Conservation (phyloP, 2,888 invertebrate genomes). For the Eristalinus aeneus region DNA sequence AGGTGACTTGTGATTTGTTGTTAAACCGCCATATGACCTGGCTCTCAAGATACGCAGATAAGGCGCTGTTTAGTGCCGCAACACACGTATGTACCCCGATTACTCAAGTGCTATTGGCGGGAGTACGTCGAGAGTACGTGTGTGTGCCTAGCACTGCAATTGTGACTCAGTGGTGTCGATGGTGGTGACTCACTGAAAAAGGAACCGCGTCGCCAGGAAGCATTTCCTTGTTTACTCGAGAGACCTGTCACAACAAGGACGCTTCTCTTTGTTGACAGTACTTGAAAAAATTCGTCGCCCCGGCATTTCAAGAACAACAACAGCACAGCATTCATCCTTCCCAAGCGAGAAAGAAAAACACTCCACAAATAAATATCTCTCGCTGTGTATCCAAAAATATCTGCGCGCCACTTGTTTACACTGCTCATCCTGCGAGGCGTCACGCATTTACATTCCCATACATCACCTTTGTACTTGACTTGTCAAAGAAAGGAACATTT, state of each 20-base stretch:
- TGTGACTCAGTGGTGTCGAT: neutral
- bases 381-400: neutral
- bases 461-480: neutral
- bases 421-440: neutral
- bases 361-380: neutral
- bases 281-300: neutral
- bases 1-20: constrained; percentile 1
- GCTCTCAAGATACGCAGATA: neutral
- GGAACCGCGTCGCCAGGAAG: neutral
- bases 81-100: neutral
- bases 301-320: too few relatives aligned
- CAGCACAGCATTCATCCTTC: neutral
- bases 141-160: neutral
- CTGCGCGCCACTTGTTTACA: neutral
- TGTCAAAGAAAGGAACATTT: neutral
- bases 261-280: neutral
- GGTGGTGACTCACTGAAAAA: neutral
- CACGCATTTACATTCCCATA: neutral
- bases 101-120: neutral
- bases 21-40: neutral
- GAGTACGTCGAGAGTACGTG: neutral
- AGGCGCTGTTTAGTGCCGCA: neutral
- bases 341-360: neutral
- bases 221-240: neutral
- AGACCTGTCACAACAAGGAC: neutral